Evolutionary conservation across 2,113 vertebrate species (phyloP).

Genomic region (Myiozetetes cayanensis): DNA sequence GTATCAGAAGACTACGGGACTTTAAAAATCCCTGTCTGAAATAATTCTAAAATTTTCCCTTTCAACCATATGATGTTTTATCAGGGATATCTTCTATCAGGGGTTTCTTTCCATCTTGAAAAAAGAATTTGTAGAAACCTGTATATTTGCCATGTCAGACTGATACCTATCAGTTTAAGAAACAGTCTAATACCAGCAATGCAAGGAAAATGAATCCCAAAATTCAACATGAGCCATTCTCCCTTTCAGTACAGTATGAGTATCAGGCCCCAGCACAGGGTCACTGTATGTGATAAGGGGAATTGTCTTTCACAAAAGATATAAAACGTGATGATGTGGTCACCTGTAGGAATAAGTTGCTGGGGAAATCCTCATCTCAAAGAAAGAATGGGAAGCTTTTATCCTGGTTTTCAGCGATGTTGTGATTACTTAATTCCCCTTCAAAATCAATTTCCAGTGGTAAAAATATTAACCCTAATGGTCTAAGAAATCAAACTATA

Average conservation of each 20-base stretch:
- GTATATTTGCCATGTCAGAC: rapidly evolving
- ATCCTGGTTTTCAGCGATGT: background rate
- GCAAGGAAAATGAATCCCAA: background rate
- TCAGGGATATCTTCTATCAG: background rate
- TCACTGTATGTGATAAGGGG: background rate
- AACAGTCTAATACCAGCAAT: background rate
- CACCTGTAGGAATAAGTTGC: background rate
- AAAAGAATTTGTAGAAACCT: background rate
- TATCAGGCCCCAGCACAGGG: background rate
- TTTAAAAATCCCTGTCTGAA: background rate
- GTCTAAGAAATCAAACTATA: background rate
- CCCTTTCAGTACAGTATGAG: background rate
- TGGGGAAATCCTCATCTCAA: background rate
- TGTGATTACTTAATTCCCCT: background rate
- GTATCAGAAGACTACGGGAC: background rate
- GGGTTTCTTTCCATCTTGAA: background rate
- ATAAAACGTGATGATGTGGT: background rate
- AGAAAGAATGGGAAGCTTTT: background rate
- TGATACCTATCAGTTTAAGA: background rate
- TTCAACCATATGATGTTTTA: background rate
- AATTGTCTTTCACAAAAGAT: background rate
- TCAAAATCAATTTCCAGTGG: background rate
- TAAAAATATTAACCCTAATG: background rate
- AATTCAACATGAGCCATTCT: background rate
- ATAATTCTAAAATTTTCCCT: background rate